Percentiles rank a stretch among this genome's conserved stretches.
phyloP scores from a whole-genome alignment of 2,888 invertebrate genomes.

The Drosophila borealis region DNA sequence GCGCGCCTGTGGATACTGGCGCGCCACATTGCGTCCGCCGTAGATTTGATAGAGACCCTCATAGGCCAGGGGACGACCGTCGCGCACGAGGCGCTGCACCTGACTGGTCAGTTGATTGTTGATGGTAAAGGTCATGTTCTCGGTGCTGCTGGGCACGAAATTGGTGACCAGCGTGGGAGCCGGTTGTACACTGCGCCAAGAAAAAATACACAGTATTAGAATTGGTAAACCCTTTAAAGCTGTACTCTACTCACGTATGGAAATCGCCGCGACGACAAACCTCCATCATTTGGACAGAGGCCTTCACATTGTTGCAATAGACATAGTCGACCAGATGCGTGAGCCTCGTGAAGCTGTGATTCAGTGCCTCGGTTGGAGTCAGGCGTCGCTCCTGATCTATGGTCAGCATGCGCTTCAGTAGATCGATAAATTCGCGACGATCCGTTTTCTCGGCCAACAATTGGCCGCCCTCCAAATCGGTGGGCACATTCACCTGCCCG shows the following conservation, averaged over 20 bases:
- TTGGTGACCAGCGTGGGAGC: slow-evolving; percentile 89
- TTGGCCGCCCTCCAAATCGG: slow-evolving; percentile 98
- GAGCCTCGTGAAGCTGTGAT: slow-evolving; percentile 97
- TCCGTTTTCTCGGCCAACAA: slow-evolving; percentile 98
- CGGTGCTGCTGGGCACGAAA: slow-evolving; percentile 91
- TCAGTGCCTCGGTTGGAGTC: slow-evolving; percentile 97
- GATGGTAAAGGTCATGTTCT: slow-evolving; percentile 96
- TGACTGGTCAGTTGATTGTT: slow-evolving; percentile 94
- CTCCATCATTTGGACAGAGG: slow-evolving; percentile 99
- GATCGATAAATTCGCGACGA: slow-evolving; percentile 98
- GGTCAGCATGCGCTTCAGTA: slow-evolving; percentile 98
- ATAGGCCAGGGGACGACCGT: slow-evolving; percentile 89
- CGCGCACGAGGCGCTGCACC: slow-evolving; percentile 89
- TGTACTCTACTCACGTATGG: slow-evolving; percentile 82
- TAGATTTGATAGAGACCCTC: slow-evolving; percentile 89
- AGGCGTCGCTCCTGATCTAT: slow-evolving; percentile 99
- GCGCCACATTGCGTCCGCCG: slow-evolving; percentile 88
- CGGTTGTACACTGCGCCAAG: slow-evolving; percentile 84
- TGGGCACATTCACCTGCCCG: slow-evolving; percentile 97
- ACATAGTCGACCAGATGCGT: slow-evolving; percentile 98
- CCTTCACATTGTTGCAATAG: slow-evolving; percentile 98
- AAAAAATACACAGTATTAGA: not conserved
- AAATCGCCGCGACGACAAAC: slow-evolving; percentile 87
- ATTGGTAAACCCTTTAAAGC: not conserved
- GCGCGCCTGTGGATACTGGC: slow-evolving; percentile 88